A percentile compares a stretch with the other conserved stretches of the same genome.
phyloP scores from a whole-genome alignment of 1,140 invertebrate species.

The Gonioctena quinquepunctata region DNA sequence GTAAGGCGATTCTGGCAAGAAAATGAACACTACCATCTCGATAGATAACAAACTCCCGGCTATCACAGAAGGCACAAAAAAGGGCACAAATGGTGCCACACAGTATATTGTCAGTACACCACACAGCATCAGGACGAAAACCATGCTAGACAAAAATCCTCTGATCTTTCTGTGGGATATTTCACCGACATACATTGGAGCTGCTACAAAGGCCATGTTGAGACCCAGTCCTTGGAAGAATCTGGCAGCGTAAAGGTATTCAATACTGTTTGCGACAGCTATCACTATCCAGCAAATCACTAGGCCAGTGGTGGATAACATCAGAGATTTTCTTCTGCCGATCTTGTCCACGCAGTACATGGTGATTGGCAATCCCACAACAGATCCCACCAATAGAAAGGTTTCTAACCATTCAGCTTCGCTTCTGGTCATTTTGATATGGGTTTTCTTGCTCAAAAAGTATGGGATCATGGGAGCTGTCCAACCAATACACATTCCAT shows the following conservation, averaged over 20 bases:
- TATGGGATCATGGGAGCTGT: conserved; percentile 65
- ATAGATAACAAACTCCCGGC: conserved; percentile 31
- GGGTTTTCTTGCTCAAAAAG: conserved; percentile 49
- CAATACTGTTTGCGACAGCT: conserved; percentile 52
- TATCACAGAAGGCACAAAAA: conserved; percentile 28
- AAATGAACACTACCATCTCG: conserved; percentile 28
- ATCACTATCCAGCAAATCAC: conserved; percentile 67
- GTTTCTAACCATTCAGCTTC: conserved; percentile 66
- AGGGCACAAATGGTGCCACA: conserved; percentile 20
- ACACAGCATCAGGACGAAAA: conserved; percentile 45
- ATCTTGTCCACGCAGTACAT: conserved; percentile 61
- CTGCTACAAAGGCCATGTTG: conserved; percentile 48
- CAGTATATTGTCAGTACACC: conserved; percentile 50
- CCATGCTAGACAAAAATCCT: conserved; percentile 42
- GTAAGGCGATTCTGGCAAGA: conserved; percentile 43
- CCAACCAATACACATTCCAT: conserved; percentile 60
- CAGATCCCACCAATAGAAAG: conserved; percentile 64
- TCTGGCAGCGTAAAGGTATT: conserved; percentile 59
- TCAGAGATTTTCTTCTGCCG: conserved; percentile 66
- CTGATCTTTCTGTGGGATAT: conserved; percentile 48
- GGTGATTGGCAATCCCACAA: conserved; percentile 62
- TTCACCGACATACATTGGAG: conserved; percentile 51
- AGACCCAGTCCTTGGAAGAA: conserved; percentile 41
- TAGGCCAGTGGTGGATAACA: conserved; percentile 62
- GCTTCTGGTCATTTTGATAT: conserved; percentile 46